A percentile compares a stretch with the other conserved stretches of the same genome.
phyloP scores from a whole-genome alignment of 2,888 invertebrate genomes.

The Lasioglossum oenotherae region DNA sequence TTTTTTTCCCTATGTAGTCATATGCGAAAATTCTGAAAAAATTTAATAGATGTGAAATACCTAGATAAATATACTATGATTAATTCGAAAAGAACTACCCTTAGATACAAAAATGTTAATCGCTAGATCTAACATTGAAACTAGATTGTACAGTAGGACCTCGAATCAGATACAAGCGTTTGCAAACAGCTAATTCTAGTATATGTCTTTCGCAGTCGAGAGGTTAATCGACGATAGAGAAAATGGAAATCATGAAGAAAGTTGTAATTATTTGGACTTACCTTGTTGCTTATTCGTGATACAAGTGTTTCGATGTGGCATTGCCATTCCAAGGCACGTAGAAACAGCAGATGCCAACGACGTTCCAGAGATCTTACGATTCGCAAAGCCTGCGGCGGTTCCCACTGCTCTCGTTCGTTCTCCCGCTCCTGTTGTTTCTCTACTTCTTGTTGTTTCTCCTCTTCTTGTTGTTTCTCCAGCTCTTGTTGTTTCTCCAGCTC shows the following conservation, averaged over 20 bases:
- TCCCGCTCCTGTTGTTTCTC: constrained; percentile 62
- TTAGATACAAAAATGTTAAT: too few relatives aligned
- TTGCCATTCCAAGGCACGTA: constrained; percentile 96
- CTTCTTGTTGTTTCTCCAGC: background rate
- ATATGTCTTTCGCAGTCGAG: background rate
- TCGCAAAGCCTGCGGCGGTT: constrained; percentile 82
- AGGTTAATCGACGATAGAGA: background rate
- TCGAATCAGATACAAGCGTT: too few relatives aligned
- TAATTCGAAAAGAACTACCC: too few relatives aligned
- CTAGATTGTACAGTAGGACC: too few relatives aligned
- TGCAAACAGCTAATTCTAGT: too few relatives aligned
- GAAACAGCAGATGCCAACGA: constrained; percentile 95
- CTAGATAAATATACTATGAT: too few relatives aligned
- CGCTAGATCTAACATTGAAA: too few relatives aligned
- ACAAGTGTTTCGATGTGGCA: constrained; percentile 94
- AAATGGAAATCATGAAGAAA: background rate
- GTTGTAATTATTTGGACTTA: constrained; percentile 80
- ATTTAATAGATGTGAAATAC: too few relatives aligned
- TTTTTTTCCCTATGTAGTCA: too few relatives aligned
- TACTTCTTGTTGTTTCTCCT: constrained; percentile 52
- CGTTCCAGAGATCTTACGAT: constrained; percentile 91
- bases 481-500: constrained; percentile 59
- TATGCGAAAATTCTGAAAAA: too few relatives aligned
- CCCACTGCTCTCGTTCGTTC: constrained; percentile 68
- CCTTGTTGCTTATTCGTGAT: constrained; percentile 88